Conservation (phyloP, 2,888 invertebrate species). For the Drosophila nr. perissopoda region DNA sequence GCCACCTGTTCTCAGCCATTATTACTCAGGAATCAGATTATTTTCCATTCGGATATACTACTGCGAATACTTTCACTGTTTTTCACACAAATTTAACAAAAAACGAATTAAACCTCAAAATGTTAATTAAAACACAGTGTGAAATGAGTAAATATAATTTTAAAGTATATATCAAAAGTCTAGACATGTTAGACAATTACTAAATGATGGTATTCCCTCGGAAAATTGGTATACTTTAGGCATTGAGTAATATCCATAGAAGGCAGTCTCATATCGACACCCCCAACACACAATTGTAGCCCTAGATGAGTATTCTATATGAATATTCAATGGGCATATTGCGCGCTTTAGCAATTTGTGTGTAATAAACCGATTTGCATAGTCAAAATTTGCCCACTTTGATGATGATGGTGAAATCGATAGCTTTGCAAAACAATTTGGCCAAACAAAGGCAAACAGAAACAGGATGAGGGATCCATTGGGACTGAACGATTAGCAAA, state of each 20-base stretch:
- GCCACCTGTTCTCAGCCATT: neutral
- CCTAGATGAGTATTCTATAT: neutral
- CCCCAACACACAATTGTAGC: neutral
- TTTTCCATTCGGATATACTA: neutral
- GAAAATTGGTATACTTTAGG: neutral
- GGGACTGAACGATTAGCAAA: conserved; percentile 68
- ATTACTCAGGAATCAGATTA: neutral
- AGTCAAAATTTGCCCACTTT: conserved; percentile 36
- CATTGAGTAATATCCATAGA: neutral
- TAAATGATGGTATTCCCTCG: no score
- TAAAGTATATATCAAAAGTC: neutral
- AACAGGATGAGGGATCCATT: conserved; percentile 31
- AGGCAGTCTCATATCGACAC: neutral
- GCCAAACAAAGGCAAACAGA: conserved; percentile 28
- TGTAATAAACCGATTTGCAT: conserved; percentile 50
- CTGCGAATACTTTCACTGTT: neutral
- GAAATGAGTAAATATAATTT: neutral
- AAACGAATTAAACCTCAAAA: neutral
- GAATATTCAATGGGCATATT: conserved; percentile 20
- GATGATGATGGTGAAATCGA: conserved; percentile 48
- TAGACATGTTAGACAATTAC: neutral
- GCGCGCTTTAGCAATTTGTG: conserved; percentile 28
- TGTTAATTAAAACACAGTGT: neutral
- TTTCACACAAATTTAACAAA: neutral
- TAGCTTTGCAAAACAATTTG: conserved; percentile 51